Conservation (phyloP, 2,113 vertebrate species). For the Melanocharis versteri region DNA sequence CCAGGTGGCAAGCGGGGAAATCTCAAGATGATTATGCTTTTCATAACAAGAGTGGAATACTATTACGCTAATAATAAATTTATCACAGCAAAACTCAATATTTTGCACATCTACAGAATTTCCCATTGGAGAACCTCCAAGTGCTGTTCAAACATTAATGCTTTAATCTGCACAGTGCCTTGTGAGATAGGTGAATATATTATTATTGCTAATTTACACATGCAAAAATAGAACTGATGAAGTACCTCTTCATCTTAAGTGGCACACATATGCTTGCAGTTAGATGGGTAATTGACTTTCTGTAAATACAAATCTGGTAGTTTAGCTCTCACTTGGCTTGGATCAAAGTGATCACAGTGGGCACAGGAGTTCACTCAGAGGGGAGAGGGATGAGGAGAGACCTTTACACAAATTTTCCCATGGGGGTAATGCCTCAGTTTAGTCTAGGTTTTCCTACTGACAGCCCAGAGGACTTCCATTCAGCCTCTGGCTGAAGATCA, state of each 20-base stretch:
- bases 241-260: slow-evolving; percentile 59
- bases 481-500: background rate
- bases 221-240: slow-evolving; percentile 38
- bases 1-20: background rate
- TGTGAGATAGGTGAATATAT: slow-evolving; percentile 47
- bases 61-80: slow-evolving; percentile 43
- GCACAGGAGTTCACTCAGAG: background rate
- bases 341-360: background rate
- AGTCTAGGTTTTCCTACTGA: background rate
- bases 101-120: slow-evolving; percentile 39
- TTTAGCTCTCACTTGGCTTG: background rate
- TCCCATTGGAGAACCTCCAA: slow-evolving; percentile 29
- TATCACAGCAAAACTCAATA: slow-evolving; percentile 39
- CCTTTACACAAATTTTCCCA: background rate
- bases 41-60: background rate
- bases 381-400: background rate
- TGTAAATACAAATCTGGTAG: slow-evolving; percentile 25
- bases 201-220: slow-evolving; percentile 55
- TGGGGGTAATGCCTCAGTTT: background rate
- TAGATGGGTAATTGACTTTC: slow-evolving; percentile 30
- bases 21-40: slow-evolving; percentile 11
- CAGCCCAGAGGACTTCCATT: background rate
- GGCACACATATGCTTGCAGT: background rate
- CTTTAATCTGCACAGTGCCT: slow-evolving; percentile 38
- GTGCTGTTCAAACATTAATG: slow-evolving; percentile 36